Evolutionary conservation across 2,797 vertebrate genomes (phyloP), one percentile per base, ranked within the genome.

Genomic region (Acipenser transmontanus): DNA sequence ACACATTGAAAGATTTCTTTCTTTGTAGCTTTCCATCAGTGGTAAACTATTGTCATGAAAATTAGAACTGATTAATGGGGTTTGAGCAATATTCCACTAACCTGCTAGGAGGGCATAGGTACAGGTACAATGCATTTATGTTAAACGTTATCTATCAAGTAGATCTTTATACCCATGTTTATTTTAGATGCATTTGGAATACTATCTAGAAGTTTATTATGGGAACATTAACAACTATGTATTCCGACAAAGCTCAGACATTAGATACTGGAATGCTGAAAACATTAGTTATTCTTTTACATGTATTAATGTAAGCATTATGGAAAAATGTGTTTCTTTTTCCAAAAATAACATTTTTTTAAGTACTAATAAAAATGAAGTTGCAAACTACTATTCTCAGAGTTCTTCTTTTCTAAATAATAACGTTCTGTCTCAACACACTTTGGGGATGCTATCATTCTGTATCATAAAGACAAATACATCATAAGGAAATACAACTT

Each of bases 231-330:
- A 66, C 60, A 68, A 50, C 47, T 11, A 11, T 65, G 51, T 54
- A 51, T 59, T 65, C 12, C 12, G 56, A 13, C 54, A 69, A 70
- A 54, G 8, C 66, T 69, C 49, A 64, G 61, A 64, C 61, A 49
- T 64, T 9, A 67, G 66, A 72, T 70, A 65, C 69, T 70, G 69
- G 74, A 71, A 72, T 68, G 67, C 70, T 71, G 76, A 75, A 70
- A 77, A 77, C 48, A 66, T 73, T 68, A 72, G 71, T 68, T 62
- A 69, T 72, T 76, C 77, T 74, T 70, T 84, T 63, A 61, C 76
- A 79, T 74, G 76, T 48, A 82, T 85, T 73, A 68, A 71, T 73
- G 79, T 80, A 79, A 74, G 81, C 82, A 79, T 74, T 81, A 86
- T 73, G 78, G 73, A 88, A 61, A 79, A 66, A 74, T 72, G 74